Conservation (phyloP, 2,888 invertebrate genomes). For the Platynereis dumerilii region DNA sequence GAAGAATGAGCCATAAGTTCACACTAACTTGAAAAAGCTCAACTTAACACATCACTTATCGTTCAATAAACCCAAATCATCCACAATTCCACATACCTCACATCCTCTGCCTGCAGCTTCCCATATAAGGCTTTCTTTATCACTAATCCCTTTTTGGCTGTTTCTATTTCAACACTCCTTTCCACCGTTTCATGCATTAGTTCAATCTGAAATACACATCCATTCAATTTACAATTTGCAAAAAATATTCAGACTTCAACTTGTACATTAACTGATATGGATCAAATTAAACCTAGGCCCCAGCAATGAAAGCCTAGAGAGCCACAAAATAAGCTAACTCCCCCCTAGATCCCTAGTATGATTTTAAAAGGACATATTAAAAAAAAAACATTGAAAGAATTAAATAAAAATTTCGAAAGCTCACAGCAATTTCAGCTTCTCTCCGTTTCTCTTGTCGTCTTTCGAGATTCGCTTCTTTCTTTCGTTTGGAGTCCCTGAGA, state of each 20-base stretch:
- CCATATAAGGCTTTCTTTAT: constrained; percentile 78
- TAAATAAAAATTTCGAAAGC: too few relatives aligned
- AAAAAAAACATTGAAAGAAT: too few relatives aligned
- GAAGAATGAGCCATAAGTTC: too few relatives aligned
- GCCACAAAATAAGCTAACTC: neutral
- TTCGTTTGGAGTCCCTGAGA: constrained; percentile 77
- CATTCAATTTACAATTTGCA: neutral
- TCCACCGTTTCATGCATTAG: constrained; percentile 91
- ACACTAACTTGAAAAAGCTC: too few relatives aligned
- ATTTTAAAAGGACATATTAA: too few relatives aligned
- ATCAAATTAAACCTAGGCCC: too few relatives aligned
- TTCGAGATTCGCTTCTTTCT: constrained; percentile 79
- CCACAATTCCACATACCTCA: too few relatives aligned
- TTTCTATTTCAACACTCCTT: constrained; percentile 82
- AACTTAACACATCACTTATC: too few relatives aligned
- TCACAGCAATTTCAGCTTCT: constrained; percentile 83
- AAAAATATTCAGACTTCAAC: neutral
- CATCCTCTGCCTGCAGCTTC: constrained; percentile 47
- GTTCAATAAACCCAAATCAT: too few relatives aligned
- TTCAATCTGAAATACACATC: constrained; percentile 65
- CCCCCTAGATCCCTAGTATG: neutral
- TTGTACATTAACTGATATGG: too few relatives aligned
- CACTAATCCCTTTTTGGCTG: constrained; percentile 81
- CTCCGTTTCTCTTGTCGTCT: constrained; percentile 79
- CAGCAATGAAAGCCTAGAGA: too few relatives aligned